These are phyloP conservation scores for Pangasius krempfi DNA, from an alignment of 2,797 vertebrate genomes.

Conservation along the genomic window DNA sequence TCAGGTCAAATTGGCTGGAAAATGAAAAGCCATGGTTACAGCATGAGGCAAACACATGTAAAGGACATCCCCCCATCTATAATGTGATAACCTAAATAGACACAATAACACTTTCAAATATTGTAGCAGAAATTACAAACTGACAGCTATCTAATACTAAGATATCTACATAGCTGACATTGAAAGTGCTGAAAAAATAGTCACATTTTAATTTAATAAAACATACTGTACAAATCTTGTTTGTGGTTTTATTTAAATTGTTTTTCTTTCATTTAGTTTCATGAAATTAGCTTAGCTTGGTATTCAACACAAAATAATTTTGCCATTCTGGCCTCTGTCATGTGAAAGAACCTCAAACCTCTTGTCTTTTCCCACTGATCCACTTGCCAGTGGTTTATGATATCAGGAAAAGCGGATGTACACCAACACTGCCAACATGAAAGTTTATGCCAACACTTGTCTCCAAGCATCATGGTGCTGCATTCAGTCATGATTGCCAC, in stretches of 20 bases:
- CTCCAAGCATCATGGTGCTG: constrained; percentile 4
- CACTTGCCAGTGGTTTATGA: constrained; percentile 3
- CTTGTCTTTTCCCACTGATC: not conserved
- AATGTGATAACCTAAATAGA: not conserved
- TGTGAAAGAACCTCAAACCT: not conserved
- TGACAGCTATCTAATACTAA: not conserved
- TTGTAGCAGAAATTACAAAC: not conserved
- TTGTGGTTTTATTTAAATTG: not conserved
- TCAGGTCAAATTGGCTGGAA: constrained; percentile 23
- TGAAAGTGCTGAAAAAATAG: not conserved
- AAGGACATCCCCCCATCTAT: not conserved
- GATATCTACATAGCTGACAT: not conserved
- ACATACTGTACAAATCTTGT: not conserved
- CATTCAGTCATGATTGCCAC: not conserved
- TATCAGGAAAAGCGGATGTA: not conserved
- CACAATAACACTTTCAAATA: not conserved
- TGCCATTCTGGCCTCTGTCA: not conserved
- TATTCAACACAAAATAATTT: not conserved
- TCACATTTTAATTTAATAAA: not conserved
- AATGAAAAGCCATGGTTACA: constrained; percentile 1
- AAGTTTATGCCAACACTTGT: constrained; percentile 4
- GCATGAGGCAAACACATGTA: not conserved
- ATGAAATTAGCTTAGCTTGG: not conserved
- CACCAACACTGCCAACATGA: not conserved
- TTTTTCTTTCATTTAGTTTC: not conserved